These are phyloP conservation scores for Pelosia muscerda DNA, from an alignment of 2,888 invertebrate genomes.

Conservation along the genomic window DNA sequence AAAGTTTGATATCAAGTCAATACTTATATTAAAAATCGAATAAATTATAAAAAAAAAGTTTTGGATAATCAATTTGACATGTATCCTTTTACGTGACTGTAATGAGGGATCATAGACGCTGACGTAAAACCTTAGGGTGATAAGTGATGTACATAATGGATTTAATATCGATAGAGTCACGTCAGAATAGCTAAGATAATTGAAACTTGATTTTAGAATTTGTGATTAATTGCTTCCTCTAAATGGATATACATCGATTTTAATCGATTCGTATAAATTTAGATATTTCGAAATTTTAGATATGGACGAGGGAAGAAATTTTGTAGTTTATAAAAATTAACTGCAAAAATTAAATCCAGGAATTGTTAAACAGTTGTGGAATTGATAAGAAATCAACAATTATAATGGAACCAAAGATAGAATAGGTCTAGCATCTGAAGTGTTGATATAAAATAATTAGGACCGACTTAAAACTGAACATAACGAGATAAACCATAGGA, in stretches of 20 bases:
- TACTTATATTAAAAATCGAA: slow-evolving; percentile 28
- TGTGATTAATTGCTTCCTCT: slow-evolving; percentile 35
- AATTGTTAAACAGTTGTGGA: slow-evolving; percentile 77
- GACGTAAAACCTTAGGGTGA: slow-evolving; percentile 68
- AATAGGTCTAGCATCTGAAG: slow-evolving; percentile 50
- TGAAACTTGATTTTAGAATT: slow-evolving; percentile 44
- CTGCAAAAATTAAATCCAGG: slow-evolving; percentile 61
- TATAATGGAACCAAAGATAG: slow-evolving; percentile 79
- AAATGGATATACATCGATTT: slow-evolving; percentile 38
- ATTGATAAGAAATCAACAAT: slow-evolving; percentile 76
- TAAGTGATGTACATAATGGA: slow-evolving; percentile 78
- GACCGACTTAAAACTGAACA: slow-evolving; percentile 31
- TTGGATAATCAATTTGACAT: slow-evolving; percentile 47
- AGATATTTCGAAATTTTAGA: slow-evolving; percentile 35
- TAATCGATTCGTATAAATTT: slow-evolving; percentile 41
- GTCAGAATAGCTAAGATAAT: slow-evolving; percentile 56
- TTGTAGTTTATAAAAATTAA: slow-evolving; percentile 41
- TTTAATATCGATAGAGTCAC: slow-evolving; percentile 71
- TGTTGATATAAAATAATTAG: slow-evolving; percentile 42
- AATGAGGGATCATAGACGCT: slow-evolving; percentile 78
- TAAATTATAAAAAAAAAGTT: slow-evolving; percentile 27
- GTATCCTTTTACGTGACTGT: slow-evolving; percentile 67
- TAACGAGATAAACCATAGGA: slow-evolving; percentile 24
- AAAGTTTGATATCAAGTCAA: slow-evolving; percentile 28
- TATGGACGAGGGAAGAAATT: slow-evolving; percentile 35